Evolutionary conservation across 2,888 invertebrate species (phyloP).

Genomic region (Thumatha senex): DNA sequence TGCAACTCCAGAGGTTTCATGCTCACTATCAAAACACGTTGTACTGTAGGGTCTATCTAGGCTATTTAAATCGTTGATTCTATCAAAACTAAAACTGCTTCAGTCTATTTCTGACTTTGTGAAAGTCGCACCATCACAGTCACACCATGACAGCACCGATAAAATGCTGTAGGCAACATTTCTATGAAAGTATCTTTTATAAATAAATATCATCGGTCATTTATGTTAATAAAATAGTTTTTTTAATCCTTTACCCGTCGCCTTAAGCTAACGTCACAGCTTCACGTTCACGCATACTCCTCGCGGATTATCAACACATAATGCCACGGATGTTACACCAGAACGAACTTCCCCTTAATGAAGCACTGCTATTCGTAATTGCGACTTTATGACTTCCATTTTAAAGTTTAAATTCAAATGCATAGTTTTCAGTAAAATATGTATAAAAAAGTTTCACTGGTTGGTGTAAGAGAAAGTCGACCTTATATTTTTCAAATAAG

Average conservation of each 20-base stretch:
- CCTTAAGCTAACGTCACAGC: constrained; percentile 55
- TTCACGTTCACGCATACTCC: constrained; percentile 65
- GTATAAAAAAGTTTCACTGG: constrained; percentile 28
- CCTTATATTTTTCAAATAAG: constrained; percentile 22
- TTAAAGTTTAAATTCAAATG: constrained; percentile 39
- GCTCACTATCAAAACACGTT: too few relatives aligned
- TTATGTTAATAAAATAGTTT: constrained; percentile 44
- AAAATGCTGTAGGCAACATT: constrained; percentile 14
- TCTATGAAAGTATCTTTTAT: constrained; percentile 24
- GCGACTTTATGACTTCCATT: constrained; percentile 43
- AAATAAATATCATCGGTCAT: constrained; percentile 52
- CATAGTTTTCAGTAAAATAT: constrained; percentile 25
- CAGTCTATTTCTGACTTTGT: too few relatives aligned
- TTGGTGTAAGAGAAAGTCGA: constrained; percentile 20
- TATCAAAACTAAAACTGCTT: too few relatives aligned
- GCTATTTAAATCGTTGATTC: too few relatives aligned
- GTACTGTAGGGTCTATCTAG: too few relatives aligned
- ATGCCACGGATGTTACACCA: constrained; percentile 58
- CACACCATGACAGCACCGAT: too few relatives aligned
- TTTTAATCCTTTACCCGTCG: constrained; percentile 58
- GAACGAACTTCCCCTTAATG: constrained; percentile 62
- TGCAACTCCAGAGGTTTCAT: too few relatives aligned
- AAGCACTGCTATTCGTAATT: constrained; percentile 49
- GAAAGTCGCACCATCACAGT: too few relatives aligned
- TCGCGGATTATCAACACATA: constrained; percentile 67